phyloP scores from a whole-genome alignment of 2,797 vertebrate genomes.

The Chromobotia macracanthus region DNA sequence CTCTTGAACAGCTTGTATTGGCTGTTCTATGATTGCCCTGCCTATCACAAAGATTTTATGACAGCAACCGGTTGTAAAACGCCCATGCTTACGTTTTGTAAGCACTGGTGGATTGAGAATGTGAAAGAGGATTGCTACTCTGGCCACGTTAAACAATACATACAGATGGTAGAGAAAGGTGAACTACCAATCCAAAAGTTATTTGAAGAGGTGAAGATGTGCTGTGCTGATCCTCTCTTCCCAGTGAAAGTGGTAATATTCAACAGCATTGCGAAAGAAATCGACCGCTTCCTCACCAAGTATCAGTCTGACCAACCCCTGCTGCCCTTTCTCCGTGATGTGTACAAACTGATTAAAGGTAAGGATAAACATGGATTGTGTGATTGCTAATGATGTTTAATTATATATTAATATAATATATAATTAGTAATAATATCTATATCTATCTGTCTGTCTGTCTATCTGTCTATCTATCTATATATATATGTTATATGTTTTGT shows the following conservation, averaged over 20 bases:
- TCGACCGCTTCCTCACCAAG: constrained; percentile 41
- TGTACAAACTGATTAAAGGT: constrained; percentile 51
- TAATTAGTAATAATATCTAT: not conserved
- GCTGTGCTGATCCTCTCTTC: constrained; percentile 54
- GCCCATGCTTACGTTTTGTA: constrained; percentile 40
- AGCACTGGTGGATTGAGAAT: constrained; percentile 50
- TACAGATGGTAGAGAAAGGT: constrained; percentile 42
- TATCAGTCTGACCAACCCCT: no score
- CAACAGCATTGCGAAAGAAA: constrained; percentile 46
- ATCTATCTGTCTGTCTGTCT: no score
- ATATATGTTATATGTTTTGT: constrained; percentile 8
- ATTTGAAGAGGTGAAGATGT: constrained; percentile 42
- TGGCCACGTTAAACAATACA: constrained; percentile 43
- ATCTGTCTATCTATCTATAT: no score
- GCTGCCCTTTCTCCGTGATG: constrained; percentile 44
- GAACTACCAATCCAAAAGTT: constrained; percentile 52
- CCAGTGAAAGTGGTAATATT: constrained; percentile 48
- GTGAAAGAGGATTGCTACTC: constrained; percentile 48
- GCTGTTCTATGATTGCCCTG: constrained; percentile 40
- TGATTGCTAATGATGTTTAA: constrained; percentile 2
- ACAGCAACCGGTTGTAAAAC: constrained; percentile 39
- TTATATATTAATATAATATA: not conserved
- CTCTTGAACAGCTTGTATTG: constrained; percentile 38
- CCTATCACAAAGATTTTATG: constrained; percentile 42
- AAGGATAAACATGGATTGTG: constrained; percentile 31